These are phyloP conservation scores for Platalea minor DNA, from an alignment of 2,797 vertebrate genomes.

Conservation along the genomic window DNA sequence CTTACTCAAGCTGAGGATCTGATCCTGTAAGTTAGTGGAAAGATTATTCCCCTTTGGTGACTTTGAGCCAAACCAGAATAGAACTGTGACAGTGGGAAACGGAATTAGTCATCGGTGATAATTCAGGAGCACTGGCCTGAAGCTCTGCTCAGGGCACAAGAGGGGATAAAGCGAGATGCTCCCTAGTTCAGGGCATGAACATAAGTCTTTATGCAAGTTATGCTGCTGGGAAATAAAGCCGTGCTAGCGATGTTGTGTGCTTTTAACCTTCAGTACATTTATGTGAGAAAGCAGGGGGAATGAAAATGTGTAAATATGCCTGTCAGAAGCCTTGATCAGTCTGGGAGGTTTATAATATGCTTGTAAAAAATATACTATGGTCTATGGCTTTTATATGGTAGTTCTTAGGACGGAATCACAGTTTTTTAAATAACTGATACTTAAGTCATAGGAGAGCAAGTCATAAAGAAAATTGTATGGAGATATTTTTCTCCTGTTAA, in stretches of 20 bases:
- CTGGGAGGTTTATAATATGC: background rate
- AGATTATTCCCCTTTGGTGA: background rate
- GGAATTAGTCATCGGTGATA: background rate
- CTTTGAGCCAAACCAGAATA: background rate
- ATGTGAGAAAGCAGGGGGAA: background rate
- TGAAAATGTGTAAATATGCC: background rate
- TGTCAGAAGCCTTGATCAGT: background rate
- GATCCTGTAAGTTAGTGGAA: background rate
- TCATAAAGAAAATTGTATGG: background rate
- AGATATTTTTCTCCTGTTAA: background rate
- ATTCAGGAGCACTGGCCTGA: background rate
- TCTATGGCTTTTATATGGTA: background rate
- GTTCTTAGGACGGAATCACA: background rate
- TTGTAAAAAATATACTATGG: conserved; percentile 30
- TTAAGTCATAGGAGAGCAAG: background rate
- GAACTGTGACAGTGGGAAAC: background rate
- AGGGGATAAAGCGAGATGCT: background rate
- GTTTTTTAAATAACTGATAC: background rate
- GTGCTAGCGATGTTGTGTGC: background rate
- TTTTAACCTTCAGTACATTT: background rate
- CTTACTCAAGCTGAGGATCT: background rate
- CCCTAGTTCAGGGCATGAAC: background rate
- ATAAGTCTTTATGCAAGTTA: background rate
- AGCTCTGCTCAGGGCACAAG: background rate
- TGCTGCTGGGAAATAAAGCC: conserved; percentile 5